Conservation (phyloP, 2,888 invertebrate genomes). For the Ectemnius lituratus region DNA sequence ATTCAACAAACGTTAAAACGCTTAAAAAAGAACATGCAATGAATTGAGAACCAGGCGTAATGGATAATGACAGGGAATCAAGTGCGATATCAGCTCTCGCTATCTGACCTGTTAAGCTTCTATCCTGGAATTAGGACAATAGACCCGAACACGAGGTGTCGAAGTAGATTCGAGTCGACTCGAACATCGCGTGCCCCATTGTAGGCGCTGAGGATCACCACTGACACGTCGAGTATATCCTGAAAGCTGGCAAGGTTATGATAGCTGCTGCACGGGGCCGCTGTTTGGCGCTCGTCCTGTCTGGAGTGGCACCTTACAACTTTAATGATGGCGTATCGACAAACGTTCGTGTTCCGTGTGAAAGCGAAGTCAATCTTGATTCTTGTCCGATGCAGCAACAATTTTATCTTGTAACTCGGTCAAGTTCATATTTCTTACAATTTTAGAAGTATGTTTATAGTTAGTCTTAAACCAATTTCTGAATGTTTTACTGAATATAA, state of each 20-base stretch:
- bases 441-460: too few species aligned
- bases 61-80: too few species aligned
- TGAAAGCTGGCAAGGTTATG: constrained; percentile 40
- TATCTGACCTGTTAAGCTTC: neutral
- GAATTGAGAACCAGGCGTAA: too few species aligned
- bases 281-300: neutral
- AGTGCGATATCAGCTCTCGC: too few species aligned
- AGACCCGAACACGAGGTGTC: constrained; percentile 41
- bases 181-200: constrained; percentile 49
- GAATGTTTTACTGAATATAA: too few species aligned
- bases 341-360: neutral
- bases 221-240: constrained; percentile 47
- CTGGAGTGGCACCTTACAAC: neutral
- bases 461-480: too few species aligned
- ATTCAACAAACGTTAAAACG: too few species aligned
- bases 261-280: neutral
- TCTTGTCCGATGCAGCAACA: too few species aligned
- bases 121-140: constrained; percentile 38
- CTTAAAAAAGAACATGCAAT: too few species aligned
- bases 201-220: constrained; percentile 48
- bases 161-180: constrained; percentile 50
- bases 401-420: too few species aligned
- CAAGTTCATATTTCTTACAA: too few species aligned
- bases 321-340: neutral
- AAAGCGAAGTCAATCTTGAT: too few species aligned